Evolutionary conservation across 2,888 invertebrate genomes (phyloP), one percentile per base, ranked within the genome.

Genomic region (Drepana falcataria): DNA sequence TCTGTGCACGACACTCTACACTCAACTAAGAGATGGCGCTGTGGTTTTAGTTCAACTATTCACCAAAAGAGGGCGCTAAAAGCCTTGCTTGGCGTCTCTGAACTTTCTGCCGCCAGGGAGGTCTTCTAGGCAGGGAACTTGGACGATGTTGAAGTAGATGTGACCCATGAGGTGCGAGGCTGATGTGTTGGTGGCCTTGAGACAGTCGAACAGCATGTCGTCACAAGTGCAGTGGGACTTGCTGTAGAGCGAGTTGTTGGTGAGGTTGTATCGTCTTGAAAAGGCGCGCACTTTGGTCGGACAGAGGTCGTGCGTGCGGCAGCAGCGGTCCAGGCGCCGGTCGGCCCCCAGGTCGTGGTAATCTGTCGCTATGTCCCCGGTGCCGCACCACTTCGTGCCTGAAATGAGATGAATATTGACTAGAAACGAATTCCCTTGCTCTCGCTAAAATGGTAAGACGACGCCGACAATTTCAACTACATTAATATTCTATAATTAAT

Each of bases 301-400:
- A 75, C 98, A 98, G 53, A 97, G 92, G 88, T 98, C 98, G 81
- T 98, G 98, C 21, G 94, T 95, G 58, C 97, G 93, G 84, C 98
- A 98, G 81, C 98, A 98, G 67, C 93, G 92, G 86, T 97, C 97
- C 68, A 96, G 93, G 41, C 89, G 87, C 51, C 87, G 74, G 71
- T 94, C 95, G 0, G 93, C 91, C 48, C 98, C 98, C 61, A 98
- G 90, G 84, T 98, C 97, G 81, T 95, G 95, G 86, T 96, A 97
- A 75, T 94, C 93, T 34, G 93, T 88, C 0, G 98, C 97, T 65
- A 96, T 94, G 81, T 97, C 97, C 0, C 97, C 97, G 0, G 96
- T 95, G 33, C 98, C 98, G 75, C 98, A 98, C 97, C 97, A 97
- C 82, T 97, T 97, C 47, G 97, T 97, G 60, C 97, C 97, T 96